Evolutionary conservation across 2,113 vertebrate species (phyloP).

Genomic region (Chamaea fasciata): DNA sequence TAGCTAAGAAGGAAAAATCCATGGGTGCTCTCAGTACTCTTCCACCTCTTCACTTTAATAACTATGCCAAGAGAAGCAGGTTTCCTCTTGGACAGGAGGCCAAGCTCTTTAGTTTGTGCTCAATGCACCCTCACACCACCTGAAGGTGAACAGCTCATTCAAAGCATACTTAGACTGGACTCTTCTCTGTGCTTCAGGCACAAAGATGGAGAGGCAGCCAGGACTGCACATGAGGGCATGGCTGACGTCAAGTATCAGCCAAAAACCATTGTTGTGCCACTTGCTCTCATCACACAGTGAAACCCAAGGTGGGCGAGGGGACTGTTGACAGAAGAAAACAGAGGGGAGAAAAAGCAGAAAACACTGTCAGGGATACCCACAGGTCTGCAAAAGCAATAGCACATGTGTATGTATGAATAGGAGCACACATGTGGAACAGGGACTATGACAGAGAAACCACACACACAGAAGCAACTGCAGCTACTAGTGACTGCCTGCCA

Average conservation of each 20-base stretch:
- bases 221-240: background rate
- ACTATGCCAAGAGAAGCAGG: background rate
- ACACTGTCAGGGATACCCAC: background rate
- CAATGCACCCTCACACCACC: background rate
- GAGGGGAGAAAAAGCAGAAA: background rate
- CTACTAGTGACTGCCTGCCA: background rate
- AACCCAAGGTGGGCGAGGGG: background rate
- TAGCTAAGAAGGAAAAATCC: background rate
- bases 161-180: background rate
- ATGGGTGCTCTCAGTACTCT: background rate
- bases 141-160: background rate
- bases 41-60: background rate
- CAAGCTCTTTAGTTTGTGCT: background rate
- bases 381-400: background rate
- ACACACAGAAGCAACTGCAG: background rate
- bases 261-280: background rate
- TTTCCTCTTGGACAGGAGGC: background rate
- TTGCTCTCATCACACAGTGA: background rate
- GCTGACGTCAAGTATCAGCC: background rate
- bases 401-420: fast-evolving
- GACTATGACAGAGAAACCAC: background rate
- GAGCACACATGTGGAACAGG: background rate
- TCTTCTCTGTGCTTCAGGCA: background rate
- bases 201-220: background rate
- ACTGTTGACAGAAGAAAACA: background rate